Conservation (phyloP, 2,888 invertebrate genomes). For the Drosophila subquinaria region DNA sequence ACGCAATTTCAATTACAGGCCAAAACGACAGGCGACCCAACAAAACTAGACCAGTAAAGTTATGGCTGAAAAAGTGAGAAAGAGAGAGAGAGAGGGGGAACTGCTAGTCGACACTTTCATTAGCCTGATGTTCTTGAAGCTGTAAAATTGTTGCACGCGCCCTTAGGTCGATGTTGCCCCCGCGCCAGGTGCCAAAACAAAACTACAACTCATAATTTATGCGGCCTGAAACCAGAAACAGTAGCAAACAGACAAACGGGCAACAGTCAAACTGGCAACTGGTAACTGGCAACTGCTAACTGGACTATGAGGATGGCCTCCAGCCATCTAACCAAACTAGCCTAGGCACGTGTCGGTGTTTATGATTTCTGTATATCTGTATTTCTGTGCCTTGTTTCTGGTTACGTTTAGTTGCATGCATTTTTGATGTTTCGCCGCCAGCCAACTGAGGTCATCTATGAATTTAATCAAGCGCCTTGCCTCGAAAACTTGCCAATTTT, state of each 20-base stretch:
- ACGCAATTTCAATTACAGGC: slow-evolving; percentile 78
- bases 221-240: slow-evolving; percentile 21
- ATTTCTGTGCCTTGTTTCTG: slow-evolving; percentile 25
- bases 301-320: slow-evolving; percentile 41
- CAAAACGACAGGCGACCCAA: slow-evolving; percentile 39
- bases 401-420: slow-evolving; percentile 44
- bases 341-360: slow-evolving; percentile 73
- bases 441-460: slow-evolving; percentile 18
- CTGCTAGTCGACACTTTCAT: slow-evolving; percentile 65
- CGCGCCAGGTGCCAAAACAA: slow-evolving; percentile 70
- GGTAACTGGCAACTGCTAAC: slow-evolving; percentile 39
- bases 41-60: slow-evolving; percentile 10
- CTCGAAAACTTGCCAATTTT: background rate
- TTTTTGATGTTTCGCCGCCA: slow-evolving; percentile 60
- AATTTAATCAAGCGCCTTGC: slow-evolving; percentile 64
- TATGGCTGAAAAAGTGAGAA: background rate
- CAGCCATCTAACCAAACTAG: slow-evolving; percentile 19
- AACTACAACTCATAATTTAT: slow-evolving; percentile 65
- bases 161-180: slow-evolving; percentile 38
- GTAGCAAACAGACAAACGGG: slow-evolving; percentile 6
- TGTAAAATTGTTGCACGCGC: slow-evolving; percentile 65
- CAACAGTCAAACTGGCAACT: slow-evolving; percentile 29
- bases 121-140: slow-evolving; percentile 43
- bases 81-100: background rate
- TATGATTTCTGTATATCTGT: slow-evolving; percentile 56